These are phyloP conservation scores for Corythoichthys intestinalis DNA, from an alignment of 2,113 vertebrate species.

Conservation along the genomic window DNA sequence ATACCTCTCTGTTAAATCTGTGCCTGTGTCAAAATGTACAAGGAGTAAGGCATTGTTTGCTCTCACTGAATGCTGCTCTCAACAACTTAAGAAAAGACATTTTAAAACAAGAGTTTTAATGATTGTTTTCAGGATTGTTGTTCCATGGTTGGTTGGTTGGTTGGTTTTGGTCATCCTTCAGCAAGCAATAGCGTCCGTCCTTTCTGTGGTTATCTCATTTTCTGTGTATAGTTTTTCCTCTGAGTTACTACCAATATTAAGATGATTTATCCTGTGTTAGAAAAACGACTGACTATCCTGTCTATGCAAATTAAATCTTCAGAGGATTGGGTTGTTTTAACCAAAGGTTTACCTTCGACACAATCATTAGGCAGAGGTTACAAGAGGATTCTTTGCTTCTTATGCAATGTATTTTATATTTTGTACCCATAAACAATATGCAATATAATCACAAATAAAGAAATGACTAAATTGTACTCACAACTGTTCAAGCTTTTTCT, in stretches of 20 bases:
- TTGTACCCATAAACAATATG: slow-evolving; percentile 48
- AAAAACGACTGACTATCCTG: slow-evolving; percentile 19
- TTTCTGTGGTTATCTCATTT: neutral
- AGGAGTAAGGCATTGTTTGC: slow-evolving; percentile 2
- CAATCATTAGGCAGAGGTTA: slow-evolving; percentile 63
- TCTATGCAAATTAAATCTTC: slow-evolving; percentile 60
- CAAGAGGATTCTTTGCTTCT: slow-evolving; percentile 44
- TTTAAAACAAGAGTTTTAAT: neutral
- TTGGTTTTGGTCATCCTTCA: slow-evolving; percentile 11
- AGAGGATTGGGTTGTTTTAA: slow-evolving; percentile 42
- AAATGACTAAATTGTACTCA: slow-evolving; percentile 63
- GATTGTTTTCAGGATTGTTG: neutral
- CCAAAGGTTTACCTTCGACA: slow-evolving; percentile 71
- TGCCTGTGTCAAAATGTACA: neutral
- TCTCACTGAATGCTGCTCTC: slow-evolving; percentile 1
- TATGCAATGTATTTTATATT: slow-evolving; percentile 68
- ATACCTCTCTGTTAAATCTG: neutral
- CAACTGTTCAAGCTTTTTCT: neutral
- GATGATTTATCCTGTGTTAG: neutral
- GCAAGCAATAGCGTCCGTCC: slow-evolving; percentile 18
- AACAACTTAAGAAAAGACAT: neutral
- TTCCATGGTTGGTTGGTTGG: slow-evolving; percentile 11
- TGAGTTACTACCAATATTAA: neutral
- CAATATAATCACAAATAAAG: slow-evolving; percentile 63
- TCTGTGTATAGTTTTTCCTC: neutral